A percentile compares a stretch with the other conserved stretches of the same genome.
These are phyloP conservation scores for Cephalotes varians DNA, from an alignment of 2,888 invertebrate genomes.

Conservation along the genomic window DNA sequence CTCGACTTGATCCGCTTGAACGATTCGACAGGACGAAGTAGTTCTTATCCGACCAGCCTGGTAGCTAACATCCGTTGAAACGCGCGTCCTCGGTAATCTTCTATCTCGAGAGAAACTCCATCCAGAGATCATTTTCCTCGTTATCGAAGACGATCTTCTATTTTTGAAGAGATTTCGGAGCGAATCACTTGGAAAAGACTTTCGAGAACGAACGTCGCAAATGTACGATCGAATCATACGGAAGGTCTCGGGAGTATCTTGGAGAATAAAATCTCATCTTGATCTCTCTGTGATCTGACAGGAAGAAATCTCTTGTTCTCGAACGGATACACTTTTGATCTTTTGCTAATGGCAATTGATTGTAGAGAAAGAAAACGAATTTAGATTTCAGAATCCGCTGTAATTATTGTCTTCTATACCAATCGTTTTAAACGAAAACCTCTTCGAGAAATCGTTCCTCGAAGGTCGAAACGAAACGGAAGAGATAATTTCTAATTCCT, in stretches of 20 bases:
- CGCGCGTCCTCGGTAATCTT: constrained; percentile 15
- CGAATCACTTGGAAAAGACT: background rate
- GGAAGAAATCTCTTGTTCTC: background rate
- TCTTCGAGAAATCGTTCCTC: background rate
- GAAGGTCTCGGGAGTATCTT: background rate
- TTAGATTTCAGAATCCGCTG: background rate
- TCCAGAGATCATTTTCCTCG: constrained; percentile 21
- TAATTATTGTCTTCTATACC: background rate
- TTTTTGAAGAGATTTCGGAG: background rate
- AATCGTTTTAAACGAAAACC: background rate
- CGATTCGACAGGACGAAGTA: constrained; percentile 33
- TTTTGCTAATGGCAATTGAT: no score
- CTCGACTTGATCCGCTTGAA: constrained; percentile 35
- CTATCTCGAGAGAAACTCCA: constrained; percentile 15
- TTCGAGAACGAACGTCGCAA: background rate
- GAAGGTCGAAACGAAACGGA: constrained; percentile 1
- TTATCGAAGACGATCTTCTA: constrained; percentile 7
- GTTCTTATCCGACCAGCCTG: background rate
- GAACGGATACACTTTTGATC: background rate
- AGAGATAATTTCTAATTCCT: constrained; percentile 17
- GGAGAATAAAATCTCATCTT: background rate
- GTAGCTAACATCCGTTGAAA: background rate
- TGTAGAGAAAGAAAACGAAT: background rate
- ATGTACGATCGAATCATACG: background rate
- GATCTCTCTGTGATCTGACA: background rate